Evolutionary conservation across 2,888 invertebrate genomes (phyloP).

Genomic region (Oxycera nigricornis): DNA sequence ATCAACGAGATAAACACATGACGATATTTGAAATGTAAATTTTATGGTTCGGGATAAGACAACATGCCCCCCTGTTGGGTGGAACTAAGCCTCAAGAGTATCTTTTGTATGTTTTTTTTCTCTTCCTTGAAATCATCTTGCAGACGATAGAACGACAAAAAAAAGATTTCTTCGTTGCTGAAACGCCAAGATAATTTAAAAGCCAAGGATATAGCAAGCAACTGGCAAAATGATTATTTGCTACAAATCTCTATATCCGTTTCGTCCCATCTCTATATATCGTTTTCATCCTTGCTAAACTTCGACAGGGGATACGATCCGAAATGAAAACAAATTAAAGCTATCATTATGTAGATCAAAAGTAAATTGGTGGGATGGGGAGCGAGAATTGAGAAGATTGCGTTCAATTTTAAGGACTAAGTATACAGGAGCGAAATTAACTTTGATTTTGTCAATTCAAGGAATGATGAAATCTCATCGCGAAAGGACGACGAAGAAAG

Average conservation of each 20-base stretch:
- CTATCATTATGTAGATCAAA: background rate
- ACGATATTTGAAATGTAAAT: constrained; percentile 15
- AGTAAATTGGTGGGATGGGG: background rate
- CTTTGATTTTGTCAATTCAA: background rate
- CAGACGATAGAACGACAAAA: background rate
- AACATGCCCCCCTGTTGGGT: background rate
- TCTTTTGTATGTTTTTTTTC: background rate
- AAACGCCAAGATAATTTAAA: background rate
- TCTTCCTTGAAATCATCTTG: background rate
- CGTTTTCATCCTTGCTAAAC: no score
- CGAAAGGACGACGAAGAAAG: no score
- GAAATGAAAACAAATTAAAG: constrained; percentile 28
- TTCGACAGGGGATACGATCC: background rate
- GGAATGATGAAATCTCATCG: no score
- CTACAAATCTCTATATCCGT: background rate
- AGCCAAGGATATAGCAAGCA: background rate
- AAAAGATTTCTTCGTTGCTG: background rate
- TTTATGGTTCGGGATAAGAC: background rate
- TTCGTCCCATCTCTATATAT: no score
- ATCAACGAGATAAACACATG: constrained; percentile 12
- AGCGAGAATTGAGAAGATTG: no score
- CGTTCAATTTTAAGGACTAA: no score
- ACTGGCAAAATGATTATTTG: background rate
- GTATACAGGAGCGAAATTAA: background rate
- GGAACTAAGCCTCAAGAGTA: no score